A percentile compares a stretch with the other conserved stretches of the same genome.
phyloP scores from a whole-genome alignment of 2,888 invertebrate genomes.

The Thera britannica region DNA sequence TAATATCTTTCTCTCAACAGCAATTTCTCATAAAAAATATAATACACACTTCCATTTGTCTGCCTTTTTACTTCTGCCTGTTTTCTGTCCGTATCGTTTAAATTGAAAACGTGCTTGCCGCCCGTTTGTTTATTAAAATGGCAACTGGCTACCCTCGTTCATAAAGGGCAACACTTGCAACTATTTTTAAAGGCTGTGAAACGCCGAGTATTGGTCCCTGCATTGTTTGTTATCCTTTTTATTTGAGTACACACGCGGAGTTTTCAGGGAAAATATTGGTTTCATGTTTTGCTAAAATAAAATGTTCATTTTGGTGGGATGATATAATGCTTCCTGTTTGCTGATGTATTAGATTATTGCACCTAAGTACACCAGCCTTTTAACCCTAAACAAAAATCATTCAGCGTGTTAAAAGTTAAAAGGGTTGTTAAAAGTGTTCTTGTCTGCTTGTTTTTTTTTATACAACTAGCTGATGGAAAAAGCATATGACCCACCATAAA shows the following conservation, averaged over 20 bases:
- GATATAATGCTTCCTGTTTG: background rate
- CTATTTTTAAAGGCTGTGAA: conserved; percentile 23
- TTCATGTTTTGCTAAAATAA: background rate
- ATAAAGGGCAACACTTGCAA: conserved; percentile 19
- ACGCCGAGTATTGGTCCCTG: background rate
- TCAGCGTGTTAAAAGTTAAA: too few relatives aligned
- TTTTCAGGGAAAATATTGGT: background rate
- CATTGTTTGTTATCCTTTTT: conserved; percentile 3
- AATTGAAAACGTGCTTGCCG: conserved; percentile 40
- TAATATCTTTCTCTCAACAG: background rate
- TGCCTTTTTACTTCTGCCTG: background rate
- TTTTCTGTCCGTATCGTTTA: conserved; percentile 26
- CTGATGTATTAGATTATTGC: background rate
- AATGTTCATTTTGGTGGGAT: background rate
- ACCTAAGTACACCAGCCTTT: background rate
- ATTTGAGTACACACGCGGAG: background rate
- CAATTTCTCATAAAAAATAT: background rate
- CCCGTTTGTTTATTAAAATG: conserved; percentile 39
- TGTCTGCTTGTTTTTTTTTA: too few relatives aligned
- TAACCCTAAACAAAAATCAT: too few relatives aligned
- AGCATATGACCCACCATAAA: too few relatives aligned
- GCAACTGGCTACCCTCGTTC: conserved; percentile 21
- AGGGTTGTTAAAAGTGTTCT: too few relatives aligned
- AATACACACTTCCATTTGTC: background rate
- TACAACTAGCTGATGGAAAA: too few relatives aligned